phyloP scores from a whole-genome alignment of 2,113 vertebrate genomes.

The Gobiocypris rarus region DNA sequence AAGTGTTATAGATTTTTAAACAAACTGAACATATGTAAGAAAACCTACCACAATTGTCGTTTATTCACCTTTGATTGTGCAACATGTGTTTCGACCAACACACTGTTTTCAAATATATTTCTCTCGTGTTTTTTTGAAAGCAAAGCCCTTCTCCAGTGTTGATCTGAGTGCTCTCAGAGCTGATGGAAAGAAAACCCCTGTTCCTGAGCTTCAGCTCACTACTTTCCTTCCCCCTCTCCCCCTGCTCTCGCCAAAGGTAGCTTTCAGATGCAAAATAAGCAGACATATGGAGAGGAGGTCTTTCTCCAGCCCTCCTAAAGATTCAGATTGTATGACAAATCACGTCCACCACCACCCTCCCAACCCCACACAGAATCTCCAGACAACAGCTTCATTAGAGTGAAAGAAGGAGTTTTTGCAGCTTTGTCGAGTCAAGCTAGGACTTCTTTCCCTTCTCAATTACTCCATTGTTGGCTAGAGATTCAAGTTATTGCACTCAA shows the following conservation, averaged over 20 bases:
- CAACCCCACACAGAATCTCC: constrained; percentile 57
- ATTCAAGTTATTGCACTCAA: constrained; percentile 77
- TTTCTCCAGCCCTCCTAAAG: constrained; percentile 78
- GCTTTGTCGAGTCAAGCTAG: constrained; percentile 78
- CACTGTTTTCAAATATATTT: not conserved
- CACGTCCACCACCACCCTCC: constrained; percentile 71
- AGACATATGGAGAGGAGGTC: constrained; percentile 83
- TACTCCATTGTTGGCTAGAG: constrained; percentile 73
- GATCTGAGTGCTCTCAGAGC: constrained; percentile 41
- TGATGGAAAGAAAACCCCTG: constrained; percentile 45
- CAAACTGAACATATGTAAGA: not conserved
- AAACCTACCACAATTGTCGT: not conserved
- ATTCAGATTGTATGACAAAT: constrained; percentile 84
- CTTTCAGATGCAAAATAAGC: constrained; percentile 82
- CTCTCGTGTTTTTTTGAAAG: not conserved
- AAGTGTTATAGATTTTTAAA: not conserved
- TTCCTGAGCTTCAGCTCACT: constrained; percentile 54
- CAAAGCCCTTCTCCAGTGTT: constrained; percentile 40
- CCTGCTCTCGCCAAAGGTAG: constrained; percentile 59
- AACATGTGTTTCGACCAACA: constrained; percentile 10
- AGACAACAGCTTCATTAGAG: constrained; percentile 82
- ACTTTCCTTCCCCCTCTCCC: constrained; percentile 52
- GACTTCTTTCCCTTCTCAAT: constrained; percentile 73
- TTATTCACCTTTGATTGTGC: not conserved
- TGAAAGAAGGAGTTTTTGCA: constrained; percentile 77